These are phyloP conservation scores for Danaus chrysippus DNA, from an alignment of 2,888 invertebrate species.

Conservation along the genomic window DNA sequence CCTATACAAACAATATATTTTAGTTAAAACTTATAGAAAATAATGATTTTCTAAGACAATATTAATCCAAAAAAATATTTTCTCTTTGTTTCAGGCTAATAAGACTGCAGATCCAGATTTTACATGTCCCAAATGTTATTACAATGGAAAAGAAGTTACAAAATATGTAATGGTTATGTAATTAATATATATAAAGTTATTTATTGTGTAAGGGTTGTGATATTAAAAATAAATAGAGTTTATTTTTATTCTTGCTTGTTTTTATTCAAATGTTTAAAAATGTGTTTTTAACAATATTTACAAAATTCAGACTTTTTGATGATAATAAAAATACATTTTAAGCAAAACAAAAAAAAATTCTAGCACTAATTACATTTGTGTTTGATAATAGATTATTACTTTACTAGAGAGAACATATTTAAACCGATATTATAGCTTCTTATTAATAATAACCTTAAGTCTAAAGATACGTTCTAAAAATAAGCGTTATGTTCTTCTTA, in stretches of 20 bases:
- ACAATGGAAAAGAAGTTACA: conserved; percentile 56
- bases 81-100: conserved; percentile 79
- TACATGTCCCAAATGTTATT: conserved; percentile 83
- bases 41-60: no score
- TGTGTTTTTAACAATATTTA: conserved; percentile 23
- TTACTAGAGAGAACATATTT: neutral
- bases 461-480: conserved; percentile 11
- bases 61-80: neutral
- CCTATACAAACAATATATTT: no score
- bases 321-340: neutral
- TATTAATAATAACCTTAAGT: conserved; percentile 15
- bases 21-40: no score
- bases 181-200: neutral
- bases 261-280: conserved; percentile 14
- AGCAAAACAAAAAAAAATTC: neutral
- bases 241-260: conserved; percentile 17
- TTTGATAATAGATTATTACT: neutral
- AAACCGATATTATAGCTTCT: neutral
- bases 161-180: conserved; percentile 44
- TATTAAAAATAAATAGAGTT: conserved; percentile 20
- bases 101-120: conserved; percentile 82
- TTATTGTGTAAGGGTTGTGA: conserved; percentile 22
- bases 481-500: conserved; percentile 19
- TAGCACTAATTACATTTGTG: neutral
- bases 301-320: conserved; percentile 16